phyloP scores from a whole-genome alignment of 2,113 vertebrate species.

The Plotosus lineatus region DNA sequence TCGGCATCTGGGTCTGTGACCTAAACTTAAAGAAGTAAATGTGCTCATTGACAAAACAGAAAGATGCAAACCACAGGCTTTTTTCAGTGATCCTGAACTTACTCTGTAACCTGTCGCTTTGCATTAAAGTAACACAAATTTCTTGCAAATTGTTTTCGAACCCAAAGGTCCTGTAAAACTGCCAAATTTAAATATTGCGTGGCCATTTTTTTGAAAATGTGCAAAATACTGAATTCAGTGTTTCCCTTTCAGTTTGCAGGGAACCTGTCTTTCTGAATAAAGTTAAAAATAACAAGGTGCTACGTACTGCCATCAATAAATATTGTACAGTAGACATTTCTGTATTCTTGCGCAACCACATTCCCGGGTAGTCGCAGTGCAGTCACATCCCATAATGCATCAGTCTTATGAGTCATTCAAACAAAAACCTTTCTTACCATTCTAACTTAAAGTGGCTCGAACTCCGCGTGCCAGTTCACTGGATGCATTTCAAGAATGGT shows the following conservation, averaged over 20 bases:
- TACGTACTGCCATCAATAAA: neutral
- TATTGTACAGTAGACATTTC: neutral
- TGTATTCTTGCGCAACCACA: neutral
- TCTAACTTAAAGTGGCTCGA: neutral
- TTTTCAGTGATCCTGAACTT: slow-evolving; percentile 7
- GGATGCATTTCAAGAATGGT: neutral
- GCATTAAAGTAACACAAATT: neutral
- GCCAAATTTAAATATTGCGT: neutral
- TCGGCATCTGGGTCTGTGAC: neutral
- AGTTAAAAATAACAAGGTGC: neutral
- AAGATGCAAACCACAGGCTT: neutral
- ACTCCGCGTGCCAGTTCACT: neutral
- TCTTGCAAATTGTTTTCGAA: slow-evolving; percentile 15
- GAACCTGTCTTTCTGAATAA: neutral
- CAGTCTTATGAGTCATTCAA: neutral
- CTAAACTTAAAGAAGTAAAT: neutral
- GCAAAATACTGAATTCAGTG: neutral
- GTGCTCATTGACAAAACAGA: neutral
- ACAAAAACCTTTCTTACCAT: neutral
- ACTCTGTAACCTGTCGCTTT: neutral
- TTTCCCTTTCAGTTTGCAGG: neutral
- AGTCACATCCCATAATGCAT: neutral
- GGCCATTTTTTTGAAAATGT: no score
- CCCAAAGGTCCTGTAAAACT: neutral
- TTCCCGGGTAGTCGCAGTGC: neutral